Percentiles rank a stretch among this genome's conserved stretches.
Conservation (phyloP, 2,888 invertebrate genomes). For the Cataglyphis cursor region DNA sequence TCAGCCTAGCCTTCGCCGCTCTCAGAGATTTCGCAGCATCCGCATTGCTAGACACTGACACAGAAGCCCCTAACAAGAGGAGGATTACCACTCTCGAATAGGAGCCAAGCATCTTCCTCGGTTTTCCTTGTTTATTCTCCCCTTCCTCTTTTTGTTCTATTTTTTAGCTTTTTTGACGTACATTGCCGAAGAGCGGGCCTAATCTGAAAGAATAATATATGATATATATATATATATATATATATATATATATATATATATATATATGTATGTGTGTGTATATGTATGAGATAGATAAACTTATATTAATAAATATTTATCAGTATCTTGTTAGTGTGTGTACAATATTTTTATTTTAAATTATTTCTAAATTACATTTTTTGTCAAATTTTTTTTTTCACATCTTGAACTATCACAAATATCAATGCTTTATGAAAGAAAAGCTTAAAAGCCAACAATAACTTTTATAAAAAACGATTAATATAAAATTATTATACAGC, state of each 20-base stretch:
- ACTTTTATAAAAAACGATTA: neutral
- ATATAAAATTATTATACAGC: neutral
- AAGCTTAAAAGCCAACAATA: neutral
- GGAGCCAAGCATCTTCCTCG: constrained; percentile 80
- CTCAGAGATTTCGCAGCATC: constrained; percentile 78
- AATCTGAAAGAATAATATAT: constrained; percentile 62
- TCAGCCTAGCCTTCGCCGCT: constrained; percentile 76
- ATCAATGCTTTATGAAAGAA: neutral
- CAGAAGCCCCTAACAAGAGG: constrained; percentile 76
- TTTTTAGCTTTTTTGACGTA: constrained; percentile 68
- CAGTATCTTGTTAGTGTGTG: neutral
- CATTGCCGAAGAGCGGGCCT: constrained; percentile 65
- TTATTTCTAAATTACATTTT: constrained; percentile 3
- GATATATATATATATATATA: neutral
- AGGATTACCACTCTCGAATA: constrained; percentile 75
- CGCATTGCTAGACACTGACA: constrained; percentile 72
- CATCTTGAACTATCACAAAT: neutral
- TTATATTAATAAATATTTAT: constrained; percentile 4
- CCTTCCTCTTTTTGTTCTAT: constrained; percentile 50
- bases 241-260: neutral
- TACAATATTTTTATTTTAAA: neutral
- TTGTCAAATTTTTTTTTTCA: neutral
- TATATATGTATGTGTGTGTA: neutral
- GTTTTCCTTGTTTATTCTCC: constrained; percentile 62
- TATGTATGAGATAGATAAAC: neutral